Percentiles rank a stretch among this genome's conserved stretches.
Evolutionary conservation across 1,140 invertebrate species (phyloP).

Genomic region (Saxidomus purpurata): DNA sequence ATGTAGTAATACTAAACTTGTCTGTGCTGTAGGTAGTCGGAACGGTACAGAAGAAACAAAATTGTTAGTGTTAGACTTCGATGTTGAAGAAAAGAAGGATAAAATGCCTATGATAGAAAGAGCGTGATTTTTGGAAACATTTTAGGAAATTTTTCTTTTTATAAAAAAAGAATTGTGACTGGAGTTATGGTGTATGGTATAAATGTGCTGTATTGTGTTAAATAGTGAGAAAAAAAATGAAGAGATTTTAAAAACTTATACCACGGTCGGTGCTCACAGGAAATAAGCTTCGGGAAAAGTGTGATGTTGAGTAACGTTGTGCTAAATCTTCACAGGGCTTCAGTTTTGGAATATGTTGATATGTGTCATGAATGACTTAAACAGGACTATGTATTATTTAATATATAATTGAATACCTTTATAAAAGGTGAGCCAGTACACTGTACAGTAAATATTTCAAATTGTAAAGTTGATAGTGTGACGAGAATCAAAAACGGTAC

Average conservation of each 20-base stretch:
- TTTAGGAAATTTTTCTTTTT: not conserved
- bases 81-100: slow-evolving; percentile 90
- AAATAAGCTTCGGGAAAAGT: no score
- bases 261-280: no score
- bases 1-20: slow-evolving; percentile 98
- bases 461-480: no score
- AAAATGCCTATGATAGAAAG: slow-evolving; percentile 59
- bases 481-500: no score
- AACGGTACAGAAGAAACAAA: slow-evolving; percentile 99
- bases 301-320: no score
- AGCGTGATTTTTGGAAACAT: not conserved
- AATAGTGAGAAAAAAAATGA: no score
- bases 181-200: not conserved
- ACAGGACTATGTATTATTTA: not conserved
- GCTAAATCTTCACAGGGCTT: not conserved
- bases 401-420: slow-evolving; percentile 13
- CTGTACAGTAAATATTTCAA: not conserved
- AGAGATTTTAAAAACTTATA: no score
- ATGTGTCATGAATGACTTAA: not conserved
- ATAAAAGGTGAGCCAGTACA: not conserved
- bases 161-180: not conserved
- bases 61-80: slow-evolving; percentile 98
- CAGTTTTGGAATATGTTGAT: not conserved
- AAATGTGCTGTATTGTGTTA: slow-evolving; percentile 3
- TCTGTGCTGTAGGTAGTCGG: slow-evolving; percentile 98